Base-by-base conservation (phyloP, 1,140 invertebrate genomes). In the Harlomillsia oculata region DNA sequence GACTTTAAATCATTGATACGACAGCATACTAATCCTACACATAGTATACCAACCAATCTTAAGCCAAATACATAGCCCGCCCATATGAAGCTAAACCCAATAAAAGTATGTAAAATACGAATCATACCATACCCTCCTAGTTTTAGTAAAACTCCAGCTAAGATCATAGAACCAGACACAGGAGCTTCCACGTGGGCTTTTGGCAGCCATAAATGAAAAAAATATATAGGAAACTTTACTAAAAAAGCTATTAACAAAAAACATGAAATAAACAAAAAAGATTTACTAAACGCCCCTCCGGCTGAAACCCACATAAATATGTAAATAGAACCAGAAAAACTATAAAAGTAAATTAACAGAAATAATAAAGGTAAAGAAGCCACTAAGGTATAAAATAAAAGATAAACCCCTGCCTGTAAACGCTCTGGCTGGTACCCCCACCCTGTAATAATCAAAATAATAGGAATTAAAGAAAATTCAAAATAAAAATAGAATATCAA, bases 181-280 rank as follows among this genome's bases (percentile, higher is more conserved):
- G 53, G 53, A 63, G 80, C 80, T 67, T 84, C 80, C 20, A 84
- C 80, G 79, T 83, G 81, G 74, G 80, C 81, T 53, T 82, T 82
- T 46, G 81, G 81, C 49, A 84, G 70, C 70, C 82, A 83, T 66
- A 82, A 73, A 78, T 83, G 81, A 73, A 80, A 60, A 67, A 77
- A 72, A 79, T 75, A 82, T 71, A 82, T 76, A 21, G 82, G 81
- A 66, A 82, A 75, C 74, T 83, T 83, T 49, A 82, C 74, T 71
- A 82, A 75, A 80, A 83, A 82, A 62, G 75, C 73, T 56, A 76
- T 62, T 66, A 75, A 70, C 71, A 80, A 71, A 67, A 66, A 69
- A 64, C 75, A 67, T 73, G 74, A 77, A 5, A 50, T 13, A 50
- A 50, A 50, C n/a, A n/a, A n/a, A n/a, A n/a, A n/a, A n/a, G n/a